Conservation (phyloP, 2,888 invertebrate genomes). For the Pollenia griseotomentosa region DNA sequence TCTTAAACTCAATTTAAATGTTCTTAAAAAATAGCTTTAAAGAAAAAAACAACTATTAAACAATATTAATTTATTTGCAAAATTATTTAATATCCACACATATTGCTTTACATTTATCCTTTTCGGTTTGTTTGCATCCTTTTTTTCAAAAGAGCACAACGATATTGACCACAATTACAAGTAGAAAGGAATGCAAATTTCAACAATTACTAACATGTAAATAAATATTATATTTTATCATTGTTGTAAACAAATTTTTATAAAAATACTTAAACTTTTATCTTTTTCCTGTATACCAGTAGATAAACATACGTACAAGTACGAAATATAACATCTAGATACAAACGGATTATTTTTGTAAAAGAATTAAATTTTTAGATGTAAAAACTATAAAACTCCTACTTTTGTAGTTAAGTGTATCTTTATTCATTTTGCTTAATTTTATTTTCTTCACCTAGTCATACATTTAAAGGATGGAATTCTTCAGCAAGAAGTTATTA, state of each 20-base stretch:
- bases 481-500: background rate
- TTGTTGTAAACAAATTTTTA: constrained; percentile 59
- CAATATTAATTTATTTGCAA: no score
- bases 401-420: constrained; percentile 6
- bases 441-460: background rate
- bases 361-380: constrained; percentile 34
- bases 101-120: no score
- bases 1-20: no score
- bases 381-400: constrained; percentile 3
- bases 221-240: constrained; percentile 61
- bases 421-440: background rate
- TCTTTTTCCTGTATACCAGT: background rate
- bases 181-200: constrained; percentile 30
- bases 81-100: no score
- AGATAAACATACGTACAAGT: background rate
- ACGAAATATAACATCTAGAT: constrained; percentile 16
- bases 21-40: no score
- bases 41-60: no score
- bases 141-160: no score
- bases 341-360: constrained; percentile 11
- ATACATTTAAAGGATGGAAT: background rate
- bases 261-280: constrained; percentile 55
- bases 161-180: constrained; percentile 15
- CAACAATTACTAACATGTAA: constrained; percentile 56
- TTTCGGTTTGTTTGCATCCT: no score